These are phyloP conservation scores for Acanthosoma haemorrhoidale DNA, from an alignment of 2,888 invertebrate species.

Conservation along the genomic window DNA sequence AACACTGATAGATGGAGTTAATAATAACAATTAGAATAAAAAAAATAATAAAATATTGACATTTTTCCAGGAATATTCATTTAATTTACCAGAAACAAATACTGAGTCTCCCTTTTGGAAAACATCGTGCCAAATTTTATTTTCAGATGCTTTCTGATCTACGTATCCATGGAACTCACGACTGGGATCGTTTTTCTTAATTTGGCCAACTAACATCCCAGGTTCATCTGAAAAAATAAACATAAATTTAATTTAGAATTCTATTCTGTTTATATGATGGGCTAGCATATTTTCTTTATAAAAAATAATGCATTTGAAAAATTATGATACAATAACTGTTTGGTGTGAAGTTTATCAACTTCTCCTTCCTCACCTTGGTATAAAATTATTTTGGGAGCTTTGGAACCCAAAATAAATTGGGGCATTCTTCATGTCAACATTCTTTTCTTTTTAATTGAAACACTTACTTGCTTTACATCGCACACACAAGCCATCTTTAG, in stretches of 20 bases:
- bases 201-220: conserved; percentile 77
- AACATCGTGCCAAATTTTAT: conserved; percentile 60
- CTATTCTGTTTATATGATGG: too few species aligned
- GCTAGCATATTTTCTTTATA: too few species aligned
- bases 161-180: conserved; percentile 67
- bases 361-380: too few species aligned
- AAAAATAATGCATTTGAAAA: neutral
- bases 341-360: neutral
- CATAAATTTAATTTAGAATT: too few species aligned
- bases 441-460: neutral
- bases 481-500: conserved; percentile 61
- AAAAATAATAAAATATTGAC: too few species aligned
- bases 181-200: conserved; percentile 57
- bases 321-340: neutral
- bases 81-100: conserved; percentile 53
- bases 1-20: too few species aligned
- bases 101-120: conserved; percentile 61
- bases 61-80: too few species aligned
- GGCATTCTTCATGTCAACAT: neutral
- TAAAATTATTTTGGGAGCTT: too few species aligned
- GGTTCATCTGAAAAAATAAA: conserved; percentile 61
- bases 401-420: too few species aligned
- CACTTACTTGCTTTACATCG: conserved; percentile 64
- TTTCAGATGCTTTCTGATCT: conserved; percentile 55
- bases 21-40: too few species aligned